A percentile compares a stretch with the other conserved stretches of the same genome.
Conservation (phyloP, 2,113 vertebrate species). For the Onychorhynchus coronatus region DNA sequence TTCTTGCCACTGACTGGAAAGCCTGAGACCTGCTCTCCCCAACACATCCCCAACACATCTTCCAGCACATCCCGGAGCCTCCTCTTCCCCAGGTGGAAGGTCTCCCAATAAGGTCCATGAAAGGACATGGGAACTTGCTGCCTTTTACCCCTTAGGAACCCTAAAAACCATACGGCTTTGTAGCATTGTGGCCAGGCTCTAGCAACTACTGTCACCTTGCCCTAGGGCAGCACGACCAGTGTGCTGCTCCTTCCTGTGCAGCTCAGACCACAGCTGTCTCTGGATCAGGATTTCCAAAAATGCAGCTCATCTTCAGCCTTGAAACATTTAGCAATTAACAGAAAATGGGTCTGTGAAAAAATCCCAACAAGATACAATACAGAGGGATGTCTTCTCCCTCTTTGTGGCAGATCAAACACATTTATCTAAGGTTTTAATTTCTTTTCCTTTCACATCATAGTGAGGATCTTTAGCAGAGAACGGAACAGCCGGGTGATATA, state of each 20-base stretch:
- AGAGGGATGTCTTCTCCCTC: slow-evolving; percentile 15
- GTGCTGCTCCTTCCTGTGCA: not conserved
- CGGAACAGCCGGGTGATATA: slow-evolving; percentile 64
- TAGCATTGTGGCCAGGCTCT: not conserved
- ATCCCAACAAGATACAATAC: not conserved
- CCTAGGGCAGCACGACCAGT: not conserved
- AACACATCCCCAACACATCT: too few species aligned
- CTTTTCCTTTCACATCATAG: slow-evolving; percentile 61
- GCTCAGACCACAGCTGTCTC: not conserved
- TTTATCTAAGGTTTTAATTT: slow-evolving; percentile 63
- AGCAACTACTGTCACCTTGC: not conserved
- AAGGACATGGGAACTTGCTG: not conserved
- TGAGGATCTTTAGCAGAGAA: slow-evolving; percentile 58
- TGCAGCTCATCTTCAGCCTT: not conserved
- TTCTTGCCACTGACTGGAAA: not conserved
- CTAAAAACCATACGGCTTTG: not conserved
- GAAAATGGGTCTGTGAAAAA: slow-evolving; percentile 3
- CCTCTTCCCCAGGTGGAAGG: not conserved
- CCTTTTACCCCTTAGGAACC: not conserved
- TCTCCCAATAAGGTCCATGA: not conserved
- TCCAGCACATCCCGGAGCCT: fast-evolving
- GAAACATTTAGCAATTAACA: not conserved
- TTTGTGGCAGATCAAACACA: slow-evolving; percentile 47
- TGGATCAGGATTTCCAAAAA: not conserved
- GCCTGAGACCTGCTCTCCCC: not conserved